These are phyloP conservation scores for Ariopsis seemanni DNA, from an alignment of 2,113 vertebrate genomes.

Conservation along the genomic window DNA sequence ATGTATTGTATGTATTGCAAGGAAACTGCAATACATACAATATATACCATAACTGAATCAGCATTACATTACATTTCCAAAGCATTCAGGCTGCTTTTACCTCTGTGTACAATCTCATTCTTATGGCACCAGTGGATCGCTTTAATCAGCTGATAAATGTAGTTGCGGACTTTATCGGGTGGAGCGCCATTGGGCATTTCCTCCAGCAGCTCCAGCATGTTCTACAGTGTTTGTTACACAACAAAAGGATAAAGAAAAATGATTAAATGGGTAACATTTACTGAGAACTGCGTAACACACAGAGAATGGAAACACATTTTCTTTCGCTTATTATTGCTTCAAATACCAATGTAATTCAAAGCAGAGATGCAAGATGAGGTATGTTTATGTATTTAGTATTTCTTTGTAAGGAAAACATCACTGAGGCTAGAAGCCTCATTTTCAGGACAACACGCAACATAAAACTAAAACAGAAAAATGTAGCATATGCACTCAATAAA, in stretches of 20 bases:
- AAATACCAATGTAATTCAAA: background rate
- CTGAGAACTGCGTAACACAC: background rate
- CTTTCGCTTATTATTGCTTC: background rate
- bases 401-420: background rate
- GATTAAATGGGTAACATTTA: background rate
- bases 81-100: slow-evolving; percentile 66
- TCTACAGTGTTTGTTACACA: slow-evolving; percentile 71
- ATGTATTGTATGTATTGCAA: too few relatives aligned
- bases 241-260: slow-evolving; percentile 12
- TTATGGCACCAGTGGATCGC: slow-evolving; percentile 99
- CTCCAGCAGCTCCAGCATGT: slow-evolving; percentile 98
- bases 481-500: too few relatives aligned
- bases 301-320: background rate
- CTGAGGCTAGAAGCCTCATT: background rate
- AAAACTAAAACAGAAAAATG: too few relatives aligned
- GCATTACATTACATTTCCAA: background rate
- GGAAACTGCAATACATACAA: too few relatives aligned
- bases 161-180: slow-evolving; percentile 96
- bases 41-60: background rate
- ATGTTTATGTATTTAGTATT: background rate
- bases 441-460: background rate
- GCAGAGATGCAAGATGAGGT: background rate
- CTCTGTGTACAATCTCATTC: slow-evolving; percentile 98
- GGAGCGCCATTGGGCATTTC: slow-evolving; percentile 96
- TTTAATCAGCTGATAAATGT: slow-evolving; percentile 98